Conservation (phyloP, 2,888 invertebrate genomes). For the Caenorhabditis zanzibari region DNA sequence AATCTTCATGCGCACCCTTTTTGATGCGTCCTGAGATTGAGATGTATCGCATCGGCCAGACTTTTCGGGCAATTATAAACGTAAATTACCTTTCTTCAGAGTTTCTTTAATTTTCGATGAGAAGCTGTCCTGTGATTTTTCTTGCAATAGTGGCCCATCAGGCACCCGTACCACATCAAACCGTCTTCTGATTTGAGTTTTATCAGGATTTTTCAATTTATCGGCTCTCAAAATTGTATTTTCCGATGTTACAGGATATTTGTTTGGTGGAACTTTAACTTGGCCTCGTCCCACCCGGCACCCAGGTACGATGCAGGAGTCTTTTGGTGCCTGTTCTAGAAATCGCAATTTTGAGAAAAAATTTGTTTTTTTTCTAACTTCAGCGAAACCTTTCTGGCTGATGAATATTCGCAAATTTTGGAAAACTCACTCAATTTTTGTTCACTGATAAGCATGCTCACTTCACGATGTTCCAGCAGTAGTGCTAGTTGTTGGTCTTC, state of each 20-base stretch:
- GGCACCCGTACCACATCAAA: slow-evolving; percentile 39
- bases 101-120: slow-evolving; percentile 38
- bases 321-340: slow-evolving; percentile 13
- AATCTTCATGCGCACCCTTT: too few species aligned
- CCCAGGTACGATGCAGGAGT: neutral
- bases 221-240: neutral
- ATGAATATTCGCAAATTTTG: neutral
- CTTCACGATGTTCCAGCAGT: slow-evolving; percentile 60
- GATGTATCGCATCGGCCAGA: too few species aligned
- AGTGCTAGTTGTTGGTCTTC: slow-evolving; percentile 64
- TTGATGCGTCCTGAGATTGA: too few species aligned
- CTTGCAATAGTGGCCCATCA: slow-evolving; percentile 36
- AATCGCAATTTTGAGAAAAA: neutral
- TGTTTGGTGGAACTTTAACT: slow-evolving; percentile 17
- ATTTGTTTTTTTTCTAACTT: neutral
- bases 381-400: neutral
- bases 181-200: slow-evolving; percentile 17
- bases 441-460: slow-evolving; percentile 45
- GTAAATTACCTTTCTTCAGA: slow-evolving; percentile 51
- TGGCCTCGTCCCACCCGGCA: neutral
- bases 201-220: slow-evolving; percentile 4
- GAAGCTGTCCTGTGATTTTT: slow-evolving; percentile 1
- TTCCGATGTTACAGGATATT: neutral
- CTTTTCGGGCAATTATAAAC: neutral
- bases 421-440: slow-evolving; percentile 46